Evolutionary conservation across 64 coral and sea anemone species (phyloP), one percentile per base, ranked within the genome.

Genomic region (Actinia tenebrosa): DNA sequence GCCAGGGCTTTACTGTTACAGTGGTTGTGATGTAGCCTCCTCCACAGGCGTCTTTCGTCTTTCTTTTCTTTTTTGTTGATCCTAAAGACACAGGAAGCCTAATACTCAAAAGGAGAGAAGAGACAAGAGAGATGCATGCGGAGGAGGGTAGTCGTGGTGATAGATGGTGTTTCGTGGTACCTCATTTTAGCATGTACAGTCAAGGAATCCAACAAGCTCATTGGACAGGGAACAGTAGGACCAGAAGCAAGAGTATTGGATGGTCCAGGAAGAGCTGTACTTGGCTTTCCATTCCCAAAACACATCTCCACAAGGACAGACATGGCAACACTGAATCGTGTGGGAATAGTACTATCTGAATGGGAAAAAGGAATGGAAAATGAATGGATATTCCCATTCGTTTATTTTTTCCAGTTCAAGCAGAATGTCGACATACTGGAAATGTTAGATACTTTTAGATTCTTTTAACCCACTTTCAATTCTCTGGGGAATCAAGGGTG

Each of bases 131-230:
- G n/a, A n/a, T n/a, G n/a, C n/a, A n/a, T n/a, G n/a, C n/a, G n/a
- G n/a, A n/a, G n/a, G n/a, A n/a, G n/a, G n/a, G n/a, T n/a, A n/a
- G n/a, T 37, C 30, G 30, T 45, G 42, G 16, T 71, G 23, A 25
- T 45, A 37, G 45, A n/a, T 3, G 44, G 5, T 5, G 60, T 61
- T 61, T 59, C 20, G 16, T 47, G 15, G 20, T 84, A 98, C 95
- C 90, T 94, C 89, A 94, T 92, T 71, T 98, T 98, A 47, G 95
- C 95, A 71, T 94, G 95, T 16, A 92, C 92, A 7, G 95, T 94
- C 20, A 98, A 86, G 50, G 89, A 94, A 77, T 98, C 95, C 6
- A 98, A 69, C 17, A 94, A 85, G 53, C 89, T 91, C 77, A 98
- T 61, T 16, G 95, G 95, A 81, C 92, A 94, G 18, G 95, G 92